phyloP scores from a whole-genome alignment of 1,140 invertebrate species.

The Bombus difficillimus region DNA sequence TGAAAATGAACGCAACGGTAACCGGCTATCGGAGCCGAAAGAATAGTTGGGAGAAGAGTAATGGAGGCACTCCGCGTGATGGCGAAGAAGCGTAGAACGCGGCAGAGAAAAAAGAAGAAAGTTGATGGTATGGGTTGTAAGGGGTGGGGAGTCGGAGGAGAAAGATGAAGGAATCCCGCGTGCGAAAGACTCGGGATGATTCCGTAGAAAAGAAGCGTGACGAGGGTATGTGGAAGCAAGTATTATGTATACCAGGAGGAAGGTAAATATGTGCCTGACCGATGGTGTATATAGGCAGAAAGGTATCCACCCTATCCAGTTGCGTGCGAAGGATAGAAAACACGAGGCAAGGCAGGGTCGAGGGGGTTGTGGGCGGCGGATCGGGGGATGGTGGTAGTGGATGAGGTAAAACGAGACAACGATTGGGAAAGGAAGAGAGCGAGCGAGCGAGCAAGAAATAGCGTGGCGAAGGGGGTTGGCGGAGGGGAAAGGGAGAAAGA shows the following conservation, averaged over 20 bases:
- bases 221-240: slow-evolving; percentile 64
- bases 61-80: slow-evolving; percentile 36
- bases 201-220: slow-evolving; percentile 59
- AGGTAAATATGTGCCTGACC: slow-evolving; percentile 53
- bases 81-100: slow-evolving; percentile 19
- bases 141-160: slow-evolving; percentile 1
- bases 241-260: slow-evolving; percentile 65
- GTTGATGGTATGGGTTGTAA: not conserved
- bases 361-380: slow-evolving; percentile 67
- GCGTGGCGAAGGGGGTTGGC: slow-evolving; percentile 37
- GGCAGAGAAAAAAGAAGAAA: not conserved
- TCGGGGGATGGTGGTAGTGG: slow-evolving; percentile 70
- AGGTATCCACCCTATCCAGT: slow-evolving; percentile 74
- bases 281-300: slow-evolving; percentile 43
- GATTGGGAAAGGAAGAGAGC: slow-evolving; percentile 54
- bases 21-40: slow-evolving; percentile 11
- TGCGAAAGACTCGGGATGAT: slow-evolving; percentile 70
- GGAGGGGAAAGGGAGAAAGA: slow-evolving; percentile 68
- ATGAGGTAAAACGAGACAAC: slow-evolving; percentile 61
- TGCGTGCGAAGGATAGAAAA: slow-evolving; percentile 81
- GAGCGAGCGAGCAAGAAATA: slow-evolving; percentile 68
- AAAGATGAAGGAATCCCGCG: slow-evolving; percentile 52
- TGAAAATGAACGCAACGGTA: slow-evolving; percentile 33
- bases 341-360: slow-evolving; percentile 56
- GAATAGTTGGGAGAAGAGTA: slow-evolving; percentile 37